phyloP scores from a whole-genome alignment of 2,113 vertebrate genomes.

The Erinaceus europaeus region DNA sequence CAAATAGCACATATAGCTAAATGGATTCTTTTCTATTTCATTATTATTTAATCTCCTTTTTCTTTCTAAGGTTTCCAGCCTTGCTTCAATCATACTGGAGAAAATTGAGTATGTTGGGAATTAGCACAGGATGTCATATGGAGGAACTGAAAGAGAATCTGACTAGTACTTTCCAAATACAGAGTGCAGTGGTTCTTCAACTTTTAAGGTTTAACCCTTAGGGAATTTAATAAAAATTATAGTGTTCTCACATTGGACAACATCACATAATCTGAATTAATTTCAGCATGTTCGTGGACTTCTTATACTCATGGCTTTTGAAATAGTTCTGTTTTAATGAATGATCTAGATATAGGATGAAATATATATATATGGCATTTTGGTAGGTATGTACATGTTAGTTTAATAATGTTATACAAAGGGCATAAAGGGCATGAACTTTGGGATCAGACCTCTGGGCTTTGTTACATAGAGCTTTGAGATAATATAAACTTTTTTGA shows the following conservation, averaged over 20 bases:
- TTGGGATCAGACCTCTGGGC: background rate
- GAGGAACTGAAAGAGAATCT: background rate
- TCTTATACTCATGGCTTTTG: background rate
- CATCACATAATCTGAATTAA: background rate
- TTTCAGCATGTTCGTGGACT: background rate
- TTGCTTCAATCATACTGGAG: conserved; percentile 26
- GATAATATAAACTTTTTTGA: background rate
- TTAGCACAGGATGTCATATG: conserved; percentile 50
- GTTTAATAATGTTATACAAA: too few species aligned
- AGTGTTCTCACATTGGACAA: background rate
- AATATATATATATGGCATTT: background rate
- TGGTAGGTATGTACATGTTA: too few species aligned
- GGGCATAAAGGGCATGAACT: too few species aligned
- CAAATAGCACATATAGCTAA: conserved; percentile 49
- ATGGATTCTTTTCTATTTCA: conserved; percentile 49
- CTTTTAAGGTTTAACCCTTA: conserved; percentile 1
- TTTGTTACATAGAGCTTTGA: background rate
- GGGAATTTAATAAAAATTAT: background rate
- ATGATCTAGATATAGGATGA: background rate
- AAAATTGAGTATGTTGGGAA: conserved; percentile 40
- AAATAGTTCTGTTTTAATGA: background rate
- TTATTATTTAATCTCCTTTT: conserved; percentile 65
- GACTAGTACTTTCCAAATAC: conserved; percentile 18
- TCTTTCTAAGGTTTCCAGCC: conserved; percentile 63
- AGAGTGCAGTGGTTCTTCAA: background rate